Base-by-base conservation (phyloP, 2,113 vertebrate genomes). In the Lasiurus borealis region DNA sequence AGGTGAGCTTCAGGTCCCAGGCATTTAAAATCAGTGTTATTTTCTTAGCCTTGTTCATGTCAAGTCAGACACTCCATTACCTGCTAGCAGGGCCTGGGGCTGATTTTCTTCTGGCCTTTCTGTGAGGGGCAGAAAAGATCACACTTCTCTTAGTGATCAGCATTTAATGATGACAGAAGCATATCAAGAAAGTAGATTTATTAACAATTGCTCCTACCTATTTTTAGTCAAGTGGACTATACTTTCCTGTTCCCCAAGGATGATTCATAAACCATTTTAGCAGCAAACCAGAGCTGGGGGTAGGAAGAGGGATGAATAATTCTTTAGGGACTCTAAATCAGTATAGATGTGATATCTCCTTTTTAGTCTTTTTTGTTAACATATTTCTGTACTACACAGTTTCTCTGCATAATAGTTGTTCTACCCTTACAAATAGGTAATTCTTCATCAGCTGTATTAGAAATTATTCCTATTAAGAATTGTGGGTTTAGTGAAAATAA, bases 121-220 rank as follows among this genome's bases (percentile, higher is more conserved):
- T 81, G n/a, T 52, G 21, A 78, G 15, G 29, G 62, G 19, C 69
- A n/a, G 48, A 34, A 90, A 80, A 85, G 90, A 59, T 34, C 52
- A 2, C 85, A 88, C 50, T 40, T 89, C 73, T 91, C 54, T 54
- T 34, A 93, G 52, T 46, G 62, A 66, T 95, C 81, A 50, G 72
- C 77, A 59, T 64, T 97, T 96, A 96, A 90, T 71, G 85, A 92
- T 92, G 80, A 85, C 83, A 85, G 34, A 71, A 88, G 73, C 77
- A 34, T 94, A 96, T 93, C 92, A 82, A 94, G 82, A 95, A 94
- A 93, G 88, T 84, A 90, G 90, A 97, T 95, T 93, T 95, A 96
- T 94, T 95, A 88, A 91, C 59, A 64, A 95, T 93, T 95, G 85
- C 81, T 90, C 90, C 69, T 92, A 71, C 34, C 82, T 96, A 95